Percentiles rank a stretch among this genome's conserved stretches.
Evolutionary conservation across 2,888 invertebrate species (phyloP).

Genomic region (Acleris laterana): DNA sequence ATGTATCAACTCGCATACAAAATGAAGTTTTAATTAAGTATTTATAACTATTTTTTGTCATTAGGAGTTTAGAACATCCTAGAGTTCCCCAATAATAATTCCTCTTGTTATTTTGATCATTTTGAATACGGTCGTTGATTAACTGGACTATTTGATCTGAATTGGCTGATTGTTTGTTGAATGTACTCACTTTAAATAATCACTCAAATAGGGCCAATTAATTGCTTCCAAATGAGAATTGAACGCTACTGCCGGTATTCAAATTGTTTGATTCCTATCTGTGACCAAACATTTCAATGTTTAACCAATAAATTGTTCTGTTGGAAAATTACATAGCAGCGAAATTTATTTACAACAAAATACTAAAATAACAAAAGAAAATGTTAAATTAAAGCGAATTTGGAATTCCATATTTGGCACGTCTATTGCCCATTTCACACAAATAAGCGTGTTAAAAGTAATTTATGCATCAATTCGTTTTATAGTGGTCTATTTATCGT

Average conservation of each 20-base stretch:
- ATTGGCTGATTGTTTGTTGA: constrained; percentile 67
- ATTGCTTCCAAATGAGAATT: constrained; percentile 41
- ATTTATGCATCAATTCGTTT: constrained; percentile 32
- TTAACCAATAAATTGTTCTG: no score
- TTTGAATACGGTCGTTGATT: constrained; percentile 44
- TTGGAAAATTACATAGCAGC: no score
- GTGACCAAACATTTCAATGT: constrained; percentile 21
- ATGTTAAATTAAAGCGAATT: not conserved
- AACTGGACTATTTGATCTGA: constrained; percentile 61
- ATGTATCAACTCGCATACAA: no score
- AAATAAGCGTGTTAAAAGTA: constrained; percentile 25
- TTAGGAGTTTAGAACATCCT: no score
- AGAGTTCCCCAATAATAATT: no score
- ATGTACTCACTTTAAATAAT: constrained; percentile 62
- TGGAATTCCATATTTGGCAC: constrained; percentile 14
- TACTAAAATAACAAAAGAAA: not conserved
- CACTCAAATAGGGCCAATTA: constrained; percentile 65
- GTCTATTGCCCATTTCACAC: constrained; percentile 19
- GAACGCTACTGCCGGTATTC: constrained; percentile 26
- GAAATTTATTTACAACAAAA: not conserved
- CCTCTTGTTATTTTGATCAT: not conserved
- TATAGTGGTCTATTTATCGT: constrained; percentile 29
- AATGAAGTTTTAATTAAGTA: no score
- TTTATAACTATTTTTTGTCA: no score
- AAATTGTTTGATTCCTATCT: constrained; percentile 30